Evolutionary conservation across 2,888 invertebrate genomes (phyloP), one percentile per base, ranked within the genome.

Genomic region (Byasa hedistus): DNA sequence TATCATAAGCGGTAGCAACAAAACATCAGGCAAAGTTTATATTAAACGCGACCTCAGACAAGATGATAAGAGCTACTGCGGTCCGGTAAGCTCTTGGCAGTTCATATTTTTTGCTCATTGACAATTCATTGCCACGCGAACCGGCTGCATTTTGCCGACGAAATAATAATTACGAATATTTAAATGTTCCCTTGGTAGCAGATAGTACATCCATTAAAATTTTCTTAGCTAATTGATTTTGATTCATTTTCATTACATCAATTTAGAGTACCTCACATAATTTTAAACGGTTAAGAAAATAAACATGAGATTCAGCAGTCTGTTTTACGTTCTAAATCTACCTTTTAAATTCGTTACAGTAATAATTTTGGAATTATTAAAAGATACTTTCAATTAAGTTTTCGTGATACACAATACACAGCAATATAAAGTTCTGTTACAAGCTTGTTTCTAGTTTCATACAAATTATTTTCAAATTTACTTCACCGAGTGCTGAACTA

Each of bases 131-230:
- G 82, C 79, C 79, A 77, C 79, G 69, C 71, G 69, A 73, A 79
- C 80, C 73, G 79, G 78, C 81, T 75, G 77, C 83, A 83, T 84
- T 85, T 86, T 83, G 76, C 81, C 79, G 80, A 79, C 80, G 77
- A 83, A 84, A 84, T 82, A 79, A 81, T 83, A 85, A 86, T 83
- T 83, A 83, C 73, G 78, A 74, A 78, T 76, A 79, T 84, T 86
- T 84, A 84, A 85, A 85, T 83, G 77, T 83, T 83, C 79, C 83
- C 83, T 80, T 77, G 75, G 77, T 79, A 79, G 78, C 76, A 73
- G 12, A 12, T 2, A 39, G 76, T 76, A 80, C 3, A 48, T n/a
- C 7, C 77, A 79, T 80, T 12, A 48, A n/a, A 5, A 48, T 48
- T 7, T 48, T n/a, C 7, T 48, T 36, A 36, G 8, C 10, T 36